Evolutionary conservation across 1,140 invertebrate species (phyloP).

Genomic region (Drosophila pseudoananassae): DNA sequence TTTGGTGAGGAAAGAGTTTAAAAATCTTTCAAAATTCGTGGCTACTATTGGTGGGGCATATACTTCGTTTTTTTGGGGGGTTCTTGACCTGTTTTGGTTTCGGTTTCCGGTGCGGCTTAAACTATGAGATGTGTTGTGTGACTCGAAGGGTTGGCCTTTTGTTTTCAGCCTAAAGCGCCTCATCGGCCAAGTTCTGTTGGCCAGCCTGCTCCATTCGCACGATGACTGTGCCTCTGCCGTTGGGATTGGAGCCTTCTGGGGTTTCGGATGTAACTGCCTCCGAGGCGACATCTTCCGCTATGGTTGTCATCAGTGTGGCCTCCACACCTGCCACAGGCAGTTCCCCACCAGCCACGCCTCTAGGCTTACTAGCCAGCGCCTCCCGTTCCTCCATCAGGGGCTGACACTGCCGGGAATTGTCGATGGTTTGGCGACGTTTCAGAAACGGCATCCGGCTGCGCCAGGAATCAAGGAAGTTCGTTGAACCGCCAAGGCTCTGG

Average conservation of each 20-base stretch:
- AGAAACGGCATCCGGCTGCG: constrained; percentile 74
- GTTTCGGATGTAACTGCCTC: constrained; percentile 35
- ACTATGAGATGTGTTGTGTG: constrained; percentile 72
- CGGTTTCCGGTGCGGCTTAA: constrained; percentile 49
- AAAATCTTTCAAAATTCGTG: neutral
- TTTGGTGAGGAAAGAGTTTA: neutral
- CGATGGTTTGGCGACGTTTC: constrained; percentile 65
- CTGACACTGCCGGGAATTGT: constrained; percentile 73
- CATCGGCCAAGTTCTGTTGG: constrained; percentile 67
- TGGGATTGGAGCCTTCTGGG: constrained; percentile 12
- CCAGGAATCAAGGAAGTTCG: constrained; percentile 56
- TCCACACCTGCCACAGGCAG: constrained; percentile 1
- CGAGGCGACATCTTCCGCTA: constrained; percentile 53
- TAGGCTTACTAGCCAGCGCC: neutral
- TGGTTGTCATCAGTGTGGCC: constrained; percentile 67
- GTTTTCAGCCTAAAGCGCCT: constrained; percentile 63
- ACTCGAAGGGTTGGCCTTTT: constrained; percentile 14
- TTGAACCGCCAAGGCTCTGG: constrained; percentile 52
- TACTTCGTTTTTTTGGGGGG: neutral
- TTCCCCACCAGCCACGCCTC: neutral
- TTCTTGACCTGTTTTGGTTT: constrained; percentile 42
- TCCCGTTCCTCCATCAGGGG: constrained; percentile 80
- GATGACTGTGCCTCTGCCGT: constrained; percentile 52
- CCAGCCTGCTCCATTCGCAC: constrained; percentile 62
- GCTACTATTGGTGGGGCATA: constrained; percentile 21